Base-by-base conservation (phyloP, 2,797 vertebrate genomes). In the Sebastes diploproa region DNA sequence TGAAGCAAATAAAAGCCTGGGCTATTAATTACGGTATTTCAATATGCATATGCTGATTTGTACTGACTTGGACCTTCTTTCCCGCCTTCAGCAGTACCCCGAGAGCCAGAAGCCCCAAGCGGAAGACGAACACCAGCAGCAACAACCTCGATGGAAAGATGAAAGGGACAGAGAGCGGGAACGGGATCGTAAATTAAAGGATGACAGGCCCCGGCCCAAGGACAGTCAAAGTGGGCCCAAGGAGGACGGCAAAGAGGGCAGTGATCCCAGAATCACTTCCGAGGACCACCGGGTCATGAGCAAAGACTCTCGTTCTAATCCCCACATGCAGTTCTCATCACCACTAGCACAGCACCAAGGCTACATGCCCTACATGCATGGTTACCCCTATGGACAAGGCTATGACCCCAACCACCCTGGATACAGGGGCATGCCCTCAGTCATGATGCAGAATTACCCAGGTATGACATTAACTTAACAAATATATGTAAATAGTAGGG, bases 391-490 rank as follows among this genome's bases (percentile, higher is more conserved):
- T 84, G 97, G 97, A 94, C 98, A 98, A 93, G 96, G 96, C 3
- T 99, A 98, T 12, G 98, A 98, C 92, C 97, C 98, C 88, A 97
- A 85, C 94, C 98, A 99, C 89, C 97, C 98, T 80, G 97, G 97
- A 90, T 99, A 97, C 91, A 96, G 98, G 61, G 95, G 97, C 86
- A 96, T 99, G 96, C 97, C 98, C 64, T 95, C 98, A 0, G 97
- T 99, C 92, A 98, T 99, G 98, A 98, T 99, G 98, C 98, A 97
- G 92, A 98, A 97, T 88, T 99, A 98, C 93, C 97, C 97, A 97
- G 98, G 98, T 99, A 96, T 67, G 74, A 55, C 25, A 14, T 63
- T 20, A 55, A 1, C 50, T 20, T 42, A 6, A 25, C 50, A 23
- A 52, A 61, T 61, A 12, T 3, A 29, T 50, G 18, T 22, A 29